These are phyloP conservation scores for Dolomedes plantarius DNA, from an alignment of 2,888 invertebrate species.

Conservation along the genomic window DNA sequence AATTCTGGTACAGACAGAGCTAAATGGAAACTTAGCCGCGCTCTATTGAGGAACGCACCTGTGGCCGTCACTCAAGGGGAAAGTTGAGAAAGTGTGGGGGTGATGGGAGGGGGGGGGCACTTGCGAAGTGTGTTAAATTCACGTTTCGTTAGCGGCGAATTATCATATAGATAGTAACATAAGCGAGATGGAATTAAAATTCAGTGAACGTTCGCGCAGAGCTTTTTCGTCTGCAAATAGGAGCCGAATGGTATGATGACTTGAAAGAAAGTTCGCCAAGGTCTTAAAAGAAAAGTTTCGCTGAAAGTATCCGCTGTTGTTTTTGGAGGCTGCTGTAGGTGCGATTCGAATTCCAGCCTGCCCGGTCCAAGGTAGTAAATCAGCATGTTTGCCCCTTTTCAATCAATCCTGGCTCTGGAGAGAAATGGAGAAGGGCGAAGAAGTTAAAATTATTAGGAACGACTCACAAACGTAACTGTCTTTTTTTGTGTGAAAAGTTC, in stretches of 20 bases:
- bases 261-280: not conserved
- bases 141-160: constrained; percentile 26
- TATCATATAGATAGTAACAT: constrained; percentile 51
- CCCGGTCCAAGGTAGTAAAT: no score
- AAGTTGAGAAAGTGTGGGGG: constrained; percentile 3
- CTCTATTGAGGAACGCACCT: constrained; percentile 43
- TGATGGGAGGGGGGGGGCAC: constrained; percentile 22
- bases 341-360: no score
- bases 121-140: constrained; percentile 12
- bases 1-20: constrained; percentile 42
- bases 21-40: constrained; percentile 35
- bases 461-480: no score
- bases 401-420: no score
- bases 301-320: no score
- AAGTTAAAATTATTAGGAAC: no score
- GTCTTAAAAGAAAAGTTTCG: not conserved
- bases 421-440: no score
- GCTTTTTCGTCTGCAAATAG: constrained; percentile 39
- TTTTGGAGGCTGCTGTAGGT: no score
- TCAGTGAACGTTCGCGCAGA: constrained; percentile 24
- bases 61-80: constrained; percentile 34
- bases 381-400: no score
- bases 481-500: no score
- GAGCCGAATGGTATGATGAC: constrained; percentile 22
- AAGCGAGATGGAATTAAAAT: constrained; percentile 51